phyloP scores from a whole-genome alignment of 2,888 invertebrate genomes.

The Synergus japonicus region DNA sequence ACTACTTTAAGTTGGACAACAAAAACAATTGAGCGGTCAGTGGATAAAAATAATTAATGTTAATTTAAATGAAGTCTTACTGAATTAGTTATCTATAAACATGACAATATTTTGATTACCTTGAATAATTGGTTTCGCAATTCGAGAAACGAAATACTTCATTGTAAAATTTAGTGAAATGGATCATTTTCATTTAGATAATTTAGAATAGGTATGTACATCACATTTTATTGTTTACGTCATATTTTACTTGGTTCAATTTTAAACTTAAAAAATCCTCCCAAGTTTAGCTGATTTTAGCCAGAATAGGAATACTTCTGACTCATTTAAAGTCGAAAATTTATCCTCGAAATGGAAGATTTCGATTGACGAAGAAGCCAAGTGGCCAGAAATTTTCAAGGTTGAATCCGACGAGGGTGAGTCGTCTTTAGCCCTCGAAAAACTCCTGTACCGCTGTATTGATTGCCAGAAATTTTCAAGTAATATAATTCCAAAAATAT shows the following conservation, averaged over 20 bases:
- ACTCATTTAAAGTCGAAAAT: not conserved
- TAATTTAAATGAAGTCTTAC: not conserved
- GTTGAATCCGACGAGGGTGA: conserved; percentile 36
- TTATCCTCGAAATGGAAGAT: conserved; percentile 24
- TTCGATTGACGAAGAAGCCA: conserved; percentile 35
- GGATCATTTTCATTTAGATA: not conserved
- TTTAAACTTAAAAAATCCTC: not conserved
- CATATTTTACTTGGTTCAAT: not conserved
- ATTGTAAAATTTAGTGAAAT: not conserved
- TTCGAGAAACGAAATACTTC: not conserved
- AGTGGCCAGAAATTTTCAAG: conserved; percentile 40
- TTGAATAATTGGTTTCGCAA: not conserved
- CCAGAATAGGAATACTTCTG: conserved; percentile 12
- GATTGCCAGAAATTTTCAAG: not conserved
- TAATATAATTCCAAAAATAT: not conserved
- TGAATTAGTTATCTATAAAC: not conserved
- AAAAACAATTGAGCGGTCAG: not conserved
- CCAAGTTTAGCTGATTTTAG: conserved; percentile 21
- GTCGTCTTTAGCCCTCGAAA: conserved; percentile 8
- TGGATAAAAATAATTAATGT: not conserved
- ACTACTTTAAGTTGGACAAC: not conserved
- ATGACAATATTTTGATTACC: no score
- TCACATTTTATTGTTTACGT: not conserved
- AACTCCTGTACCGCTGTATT: conserved; percentile 7
- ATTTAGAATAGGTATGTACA: not conserved